Base-by-base conservation (phyloP, 2,888 invertebrate species). In the Parochlus steinenii region DNA sequence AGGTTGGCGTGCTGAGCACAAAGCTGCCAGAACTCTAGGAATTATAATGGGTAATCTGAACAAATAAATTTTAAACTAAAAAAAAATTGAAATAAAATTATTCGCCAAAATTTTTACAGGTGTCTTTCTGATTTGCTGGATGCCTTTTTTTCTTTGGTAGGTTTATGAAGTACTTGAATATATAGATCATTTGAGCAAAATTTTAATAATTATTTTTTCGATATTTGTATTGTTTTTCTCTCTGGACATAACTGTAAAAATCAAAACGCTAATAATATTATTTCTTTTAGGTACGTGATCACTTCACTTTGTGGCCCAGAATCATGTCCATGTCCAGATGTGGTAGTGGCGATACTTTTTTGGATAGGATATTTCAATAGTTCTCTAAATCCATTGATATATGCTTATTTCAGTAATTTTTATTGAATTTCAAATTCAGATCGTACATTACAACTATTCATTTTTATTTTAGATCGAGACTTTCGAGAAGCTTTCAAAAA, bases 351-450 rank as follows among this genome's bases (percentile, higher is more conserved):
- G 40, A 71, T 89, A 38, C 73, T 95, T 47, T 97, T 97, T 63
- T 93, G 93, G 95, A 83, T 95, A 48, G 95, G 97, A 40, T 97
- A 97, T 64, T 86, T 87, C 64, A 93, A 93, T 62, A 89, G 89
- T 10, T 86, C 87, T 33, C 66, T 93, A 39, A 95, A 95, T 60
- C 93, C 93, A 2, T 65, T 93, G 44, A 89, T 95, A 49, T 92
- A 90, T 61, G 92, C 92, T 43, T 90, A 89, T 60, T 92, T 90
- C 64, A 92, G n/a, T n/a, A n/a, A n/a, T n/a, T n/a, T n/a, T n/a
- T n/a, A n/a, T n/a, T n/a, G n/a, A n/a, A n/a, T n/a, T n/a, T n/a
- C n/a, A n/a, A n/a, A n/a, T n/a, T n/a, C n/a, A n/a, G n/a, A n/a
- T n/a, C n/a, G n/a, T n/a, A n/a, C n/a, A n/a, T n/a, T n/a, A n/a